Evolutionary conservation across 2,888 invertebrate genomes (phyloP).

Genomic region (Amblyjoppa proteus): DNA sequence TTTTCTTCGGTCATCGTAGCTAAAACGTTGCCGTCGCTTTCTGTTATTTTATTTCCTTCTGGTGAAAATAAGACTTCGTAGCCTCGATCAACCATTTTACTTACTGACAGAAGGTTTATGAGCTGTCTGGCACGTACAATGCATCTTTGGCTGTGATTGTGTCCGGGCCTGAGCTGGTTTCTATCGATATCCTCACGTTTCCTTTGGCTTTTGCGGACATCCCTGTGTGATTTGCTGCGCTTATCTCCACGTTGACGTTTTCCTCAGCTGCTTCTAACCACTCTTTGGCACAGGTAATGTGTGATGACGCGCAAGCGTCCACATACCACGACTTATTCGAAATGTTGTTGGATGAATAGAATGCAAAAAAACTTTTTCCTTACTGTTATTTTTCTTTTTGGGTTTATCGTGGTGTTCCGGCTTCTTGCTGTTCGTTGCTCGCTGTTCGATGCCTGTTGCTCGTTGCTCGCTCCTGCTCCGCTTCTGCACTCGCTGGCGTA

Average conservation of each 20-base stretch:
- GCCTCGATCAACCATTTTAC: conserved; percentile 63
- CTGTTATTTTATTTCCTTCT: conserved; percentile 19
- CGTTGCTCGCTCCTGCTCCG: not conserved
- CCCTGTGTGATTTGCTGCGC: conserved; percentile 46
- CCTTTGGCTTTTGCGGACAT: conserved; percentile 60
- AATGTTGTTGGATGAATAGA: conserved; percentile 23
- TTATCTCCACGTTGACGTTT: conserved; percentile 11
- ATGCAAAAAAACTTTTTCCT: conserved; percentile 2
- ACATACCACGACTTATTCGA: conserved; percentile 61
- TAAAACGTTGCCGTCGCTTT: not conserved
- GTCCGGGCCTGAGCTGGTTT: not conserved
- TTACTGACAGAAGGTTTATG: conserved; percentile 66
- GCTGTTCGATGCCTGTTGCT: not conserved
- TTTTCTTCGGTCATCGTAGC: conserved; percentile 8
- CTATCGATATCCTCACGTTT: conserved; percentile 26
- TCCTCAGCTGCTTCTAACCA: conserved; percentile 20
- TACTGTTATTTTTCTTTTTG: conserved; percentile 10
- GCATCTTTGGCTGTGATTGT: conserved; percentile 40
- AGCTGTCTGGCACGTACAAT: conserved; percentile 52
- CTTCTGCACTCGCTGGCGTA: not conserved
- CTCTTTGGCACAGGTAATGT: conserved; percentile 53
- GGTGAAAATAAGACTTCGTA: conserved; percentile 47
- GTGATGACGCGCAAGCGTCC: conserved; percentile 64
- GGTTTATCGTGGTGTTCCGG: not conserved
- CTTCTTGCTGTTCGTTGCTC: not conserved